Percentiles rank a stretch among this genome's conserved stretches.
Conservation (phyloP, 2,888 invertebrate species). For the Tenodera sinensis region DNA sequence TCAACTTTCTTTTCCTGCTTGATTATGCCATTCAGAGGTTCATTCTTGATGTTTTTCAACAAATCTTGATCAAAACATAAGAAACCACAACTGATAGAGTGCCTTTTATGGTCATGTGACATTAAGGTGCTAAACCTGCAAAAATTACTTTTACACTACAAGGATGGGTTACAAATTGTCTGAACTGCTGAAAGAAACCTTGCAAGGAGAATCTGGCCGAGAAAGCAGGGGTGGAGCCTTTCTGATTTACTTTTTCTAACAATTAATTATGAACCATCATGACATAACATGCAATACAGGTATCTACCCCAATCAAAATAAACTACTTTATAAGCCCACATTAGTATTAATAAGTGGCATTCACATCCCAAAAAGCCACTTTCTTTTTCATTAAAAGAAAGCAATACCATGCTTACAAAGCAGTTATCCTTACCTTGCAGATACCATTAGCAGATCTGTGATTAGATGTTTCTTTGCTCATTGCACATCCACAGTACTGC, state of each 20-base stretch:
- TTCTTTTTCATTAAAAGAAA: neutral
- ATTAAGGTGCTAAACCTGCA: neutral
- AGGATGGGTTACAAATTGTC: neutral
- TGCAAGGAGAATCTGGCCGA: neutral
- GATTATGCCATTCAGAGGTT: slow-evolving; percentile 41
- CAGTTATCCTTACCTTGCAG: slow-evolving; percentile 34
- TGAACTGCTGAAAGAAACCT: neutral
- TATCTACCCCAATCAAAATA: neutral
- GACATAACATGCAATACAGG: neutral
- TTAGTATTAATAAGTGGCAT: neutral
- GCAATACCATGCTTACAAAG: neutral
- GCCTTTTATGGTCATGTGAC: neutral
- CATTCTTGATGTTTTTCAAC: slow-evolving; percentile 39
- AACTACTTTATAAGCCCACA: neutral
- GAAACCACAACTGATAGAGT: neutral
- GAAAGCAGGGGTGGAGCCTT: neutral
- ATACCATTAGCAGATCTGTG: slow-evolving; percentile 40
- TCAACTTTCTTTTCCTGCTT: slow-evolving; percentile 34
- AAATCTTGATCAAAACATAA: slow-evolving; percentile 31
- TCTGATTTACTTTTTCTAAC: neutral
- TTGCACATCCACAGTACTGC: slow-evolving; percentile 66
- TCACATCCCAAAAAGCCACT: neutral
- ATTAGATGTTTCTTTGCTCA: slow-evolving; percentile 48
- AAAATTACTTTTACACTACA: neutral
- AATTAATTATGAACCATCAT: neutral